Base-by-base conservation (phyloP, 2,888 invertebrate genomes). In the Agonopterix alstromeriana region DNA sequence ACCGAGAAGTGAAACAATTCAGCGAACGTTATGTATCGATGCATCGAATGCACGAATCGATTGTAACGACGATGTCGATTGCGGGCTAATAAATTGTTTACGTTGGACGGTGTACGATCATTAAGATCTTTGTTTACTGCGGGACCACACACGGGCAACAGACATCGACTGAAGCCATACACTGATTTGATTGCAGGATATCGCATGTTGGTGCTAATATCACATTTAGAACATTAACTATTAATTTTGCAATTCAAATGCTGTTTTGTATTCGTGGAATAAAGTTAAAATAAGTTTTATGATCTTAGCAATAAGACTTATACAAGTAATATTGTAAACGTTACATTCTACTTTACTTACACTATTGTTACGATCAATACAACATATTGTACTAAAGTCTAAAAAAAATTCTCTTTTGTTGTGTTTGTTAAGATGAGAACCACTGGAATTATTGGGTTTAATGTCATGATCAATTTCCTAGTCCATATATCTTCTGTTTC, bases 111-210 rank as follows among this genome's bases (percentile, higher is more conserved):
- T 73, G 72, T 68, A 62, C 68, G 73, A 73, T 73, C 81, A 79
- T 84, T 85, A 84, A 83, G 79, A 82, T 76, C 77, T 79, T 79
- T 82, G 85, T 85, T 85, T 85, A 83, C 77, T 68, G 67, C 59
- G 63, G 70, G 82, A 84, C 86, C 86, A 86, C 87, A 86, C 86
- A 77, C 81, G 78, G 65, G 67, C 67, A 73, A 55, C 80, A 77
- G 79, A 73, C 78, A 78, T 72, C 78, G 61, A 72, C 68, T 69
- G 80, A 81, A 81, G 79, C 82, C 82, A 70, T 82, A 78, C 70
- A 57, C 70, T 60, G 67, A 73, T 78, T 83, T 82, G 71, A 84
- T 81, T 80, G 83, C 85, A 82, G 83, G 85, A 86, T 82, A 84
- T 82, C 77, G 78, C 73, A 77, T 80, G 66, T 67, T 65, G 65